Conservation (phyloP, 2,888 invertebrate species). For the Muschampia plurimacula region DNA sequence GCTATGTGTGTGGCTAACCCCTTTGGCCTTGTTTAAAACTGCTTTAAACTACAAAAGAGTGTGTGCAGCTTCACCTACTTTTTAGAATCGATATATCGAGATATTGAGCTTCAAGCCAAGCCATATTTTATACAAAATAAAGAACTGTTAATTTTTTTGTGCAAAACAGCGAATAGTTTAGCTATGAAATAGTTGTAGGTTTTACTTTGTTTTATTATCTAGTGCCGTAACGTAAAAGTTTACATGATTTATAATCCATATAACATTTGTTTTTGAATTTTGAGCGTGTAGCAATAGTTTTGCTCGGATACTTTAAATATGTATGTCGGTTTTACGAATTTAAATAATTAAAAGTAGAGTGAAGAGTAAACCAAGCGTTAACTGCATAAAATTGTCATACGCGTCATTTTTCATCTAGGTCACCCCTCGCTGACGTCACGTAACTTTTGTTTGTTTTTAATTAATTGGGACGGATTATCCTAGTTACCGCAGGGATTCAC, state of each 20-base stretch:
- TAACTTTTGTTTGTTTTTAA: conserved; percentile 77
- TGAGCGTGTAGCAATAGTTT: neutral
- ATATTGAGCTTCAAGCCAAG: conserved; percentile 25
- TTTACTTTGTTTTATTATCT: conserved; percentile 13
- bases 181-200: conserved; percentile 5
- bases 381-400: conserved; percentile 29
- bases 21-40: conserved; percentile 26
- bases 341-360: conserved; percentile 21
- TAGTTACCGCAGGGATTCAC: conserved; percentile 70
- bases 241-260: conserved; percentile 23
- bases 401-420: conserved; percentile 28
- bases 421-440: conserved; percentile 38
- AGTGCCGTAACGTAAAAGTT: conserved; percentile 16
- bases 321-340: conserved; percentile 3
- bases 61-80: conserved; percentile 28
- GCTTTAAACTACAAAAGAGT: conserved; percentile 30
- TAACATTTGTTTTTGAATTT: conserved; percentile 12
- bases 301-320: conserved; percentile 1
- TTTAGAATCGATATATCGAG: conserved; percentile 30
- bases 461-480: conserved; percentile 70
- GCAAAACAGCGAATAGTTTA: neutral
- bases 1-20: conserved; percentile 16
- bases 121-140: conserved; percentile 4
- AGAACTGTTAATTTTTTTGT: neutral
- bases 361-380: conserved; percentile 20